A percentile compares a stretch with the other conserved stretches of the same genome.
These are phyloP conservation scores for Beris chalybata DNA, from an alignment of 2,888 invertebrate genomes.

Conservation along the genomic window DNA sequence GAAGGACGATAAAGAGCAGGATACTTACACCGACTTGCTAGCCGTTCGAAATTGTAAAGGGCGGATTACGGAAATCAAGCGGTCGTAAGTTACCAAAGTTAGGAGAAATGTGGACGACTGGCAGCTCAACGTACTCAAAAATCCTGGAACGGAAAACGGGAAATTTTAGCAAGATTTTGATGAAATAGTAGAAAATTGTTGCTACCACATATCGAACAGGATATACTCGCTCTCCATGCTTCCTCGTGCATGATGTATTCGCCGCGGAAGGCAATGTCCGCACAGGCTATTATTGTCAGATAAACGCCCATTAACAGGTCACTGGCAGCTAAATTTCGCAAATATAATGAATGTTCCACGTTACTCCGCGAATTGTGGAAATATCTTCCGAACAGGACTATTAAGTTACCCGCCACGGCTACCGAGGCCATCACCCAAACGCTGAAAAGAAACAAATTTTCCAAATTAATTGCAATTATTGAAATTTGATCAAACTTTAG, in stretches of 20 bases:
- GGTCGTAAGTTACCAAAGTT: slow-evolving; percentile 64
- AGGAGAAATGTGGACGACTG: slow-evolving; percentile 65
- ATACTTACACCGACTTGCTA: slow-evolving; percentile 47
- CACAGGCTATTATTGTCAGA: slow-evolving; percentile 62
- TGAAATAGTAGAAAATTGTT: not conserved
- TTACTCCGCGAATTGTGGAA: slow-evolving; percentile 60
- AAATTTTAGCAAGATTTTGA: not conserved
- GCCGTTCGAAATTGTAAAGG: slow-evolving; percentile 57
- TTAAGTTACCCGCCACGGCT: slow-evolving; percentile 62
- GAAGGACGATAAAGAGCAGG: not conserved
- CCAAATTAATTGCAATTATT: not conserved
- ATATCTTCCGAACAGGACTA: slow-evolving; percentile 61
- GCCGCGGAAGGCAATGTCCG: slow-evolving; percentile 59
- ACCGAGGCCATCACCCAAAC: slow-evolving; percentile 66
- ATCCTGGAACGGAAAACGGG: slow-evolving; percentile 52
- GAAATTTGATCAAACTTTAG: too few species aligned
- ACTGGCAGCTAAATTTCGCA: slow-evolving; percentile 64
- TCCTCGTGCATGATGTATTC: slow-evolving; percentile 62
- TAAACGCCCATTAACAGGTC: slow-evolving; percentile 68
- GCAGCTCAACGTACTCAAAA: slow-evolving; percentile 63
- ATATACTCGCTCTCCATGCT: slow-evolving; percentile 61
- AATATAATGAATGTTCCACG: slow-evolving; percentile 63
- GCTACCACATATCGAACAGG: slow-evolving; percentile 62
- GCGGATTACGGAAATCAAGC: slow-evolving; percentile 63
- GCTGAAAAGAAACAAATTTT: slow-evolving; percentile 46